These are phyloP conservation scores for Panagrolaimus sp. DNA, from an alignment of 1,140 invertebrate genomes.

Conservation along the genomic window DNA sequence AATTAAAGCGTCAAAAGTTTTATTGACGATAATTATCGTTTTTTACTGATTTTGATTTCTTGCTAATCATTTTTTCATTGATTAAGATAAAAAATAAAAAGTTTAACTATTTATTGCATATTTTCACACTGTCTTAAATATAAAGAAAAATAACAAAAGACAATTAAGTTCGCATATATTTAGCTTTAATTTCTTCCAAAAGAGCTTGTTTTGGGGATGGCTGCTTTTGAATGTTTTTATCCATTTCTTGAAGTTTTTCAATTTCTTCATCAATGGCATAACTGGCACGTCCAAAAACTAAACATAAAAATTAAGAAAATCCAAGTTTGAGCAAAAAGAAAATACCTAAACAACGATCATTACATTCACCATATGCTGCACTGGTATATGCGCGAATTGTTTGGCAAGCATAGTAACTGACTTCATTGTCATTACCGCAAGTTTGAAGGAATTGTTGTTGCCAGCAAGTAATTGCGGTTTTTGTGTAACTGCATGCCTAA, in stretches of 20 bases:
- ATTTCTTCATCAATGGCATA: neutral
- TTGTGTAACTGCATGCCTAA: slow-evolving; percentile 6
- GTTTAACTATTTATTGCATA: too few species aligned
- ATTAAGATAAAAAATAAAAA: too few species aligned
- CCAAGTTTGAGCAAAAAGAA: neutral
- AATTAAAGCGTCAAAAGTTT: too few species aligned
- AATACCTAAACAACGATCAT: slow-evolving; percentile 1
- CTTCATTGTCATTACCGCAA: slow-evolving; percentile 1
- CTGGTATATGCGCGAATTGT: neutral
- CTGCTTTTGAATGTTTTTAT: too few species aligned
- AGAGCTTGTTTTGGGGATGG: neutral
- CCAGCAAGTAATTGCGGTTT: slow-evolving; percentile 3
- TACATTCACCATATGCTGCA: slow-evolving; percentile 5
- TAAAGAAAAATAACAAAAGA: neutral
- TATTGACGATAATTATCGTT: too few species aligned
- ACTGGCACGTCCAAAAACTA: neutral
- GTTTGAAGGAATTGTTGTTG: neutral
- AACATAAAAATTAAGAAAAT: neutral
- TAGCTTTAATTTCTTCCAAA: slow-evolving; percentile 6
- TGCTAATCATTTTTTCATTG: too few species aligned
- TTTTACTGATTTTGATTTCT: too few species aligned
- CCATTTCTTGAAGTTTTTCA: too few species aligned
- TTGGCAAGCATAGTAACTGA: neutral
- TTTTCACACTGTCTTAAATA: too few species aligned
- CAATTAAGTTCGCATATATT: slow-evolving; percentile 15